These are phyloP conservation scores for Hydrotaea diabolus DNA, from an alignment of 2,888 invertebrate genomes.

Conservation along the genomic window DNA sequence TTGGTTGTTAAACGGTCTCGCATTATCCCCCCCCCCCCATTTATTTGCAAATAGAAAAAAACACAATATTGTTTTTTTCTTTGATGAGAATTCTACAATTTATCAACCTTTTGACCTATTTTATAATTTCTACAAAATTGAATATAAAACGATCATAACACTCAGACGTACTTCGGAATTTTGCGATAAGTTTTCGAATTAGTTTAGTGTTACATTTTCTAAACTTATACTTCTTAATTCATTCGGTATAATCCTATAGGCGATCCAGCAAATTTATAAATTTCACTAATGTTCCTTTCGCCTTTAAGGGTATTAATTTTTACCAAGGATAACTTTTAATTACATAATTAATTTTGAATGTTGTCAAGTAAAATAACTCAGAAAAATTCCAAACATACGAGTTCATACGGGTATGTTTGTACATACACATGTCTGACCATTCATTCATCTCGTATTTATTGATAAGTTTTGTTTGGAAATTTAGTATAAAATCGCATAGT, in stretches of 20 bases:
- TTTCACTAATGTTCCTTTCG: no score
- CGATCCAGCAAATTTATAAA: no score
- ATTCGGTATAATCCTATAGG: not conserved
- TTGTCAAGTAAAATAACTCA: not conserved
- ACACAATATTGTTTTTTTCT: not conserved
- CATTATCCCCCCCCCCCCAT: no score
- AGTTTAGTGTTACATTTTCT: conserved; percentile 37
- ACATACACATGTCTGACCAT: not conserved
- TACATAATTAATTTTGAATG: conserved; percentile 6
- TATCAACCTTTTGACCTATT: conserved; percentile 77
- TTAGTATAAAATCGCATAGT: not conserved
- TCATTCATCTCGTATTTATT: not conserved
- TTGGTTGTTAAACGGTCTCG: conserved; percentile 28
- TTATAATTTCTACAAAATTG: conserved; percentile 34
- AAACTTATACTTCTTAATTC: not conserved
- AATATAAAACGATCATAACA: not conserved
- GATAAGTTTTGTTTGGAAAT: conserved; percentile 11
- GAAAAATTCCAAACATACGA: no score
- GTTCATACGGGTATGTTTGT: not conserved
- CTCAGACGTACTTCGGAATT: conserved; percentile 31
- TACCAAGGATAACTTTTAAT: no score
- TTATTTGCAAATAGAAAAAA: conserved; percentile 44
- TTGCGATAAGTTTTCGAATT: conserved; percentile 70
- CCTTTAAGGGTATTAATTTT: no score
- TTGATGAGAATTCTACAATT: conserved; percentile 69